Conservation (phyloP, 1,140 invertebrate species). For the Phthorimaea operculella region DNA sequence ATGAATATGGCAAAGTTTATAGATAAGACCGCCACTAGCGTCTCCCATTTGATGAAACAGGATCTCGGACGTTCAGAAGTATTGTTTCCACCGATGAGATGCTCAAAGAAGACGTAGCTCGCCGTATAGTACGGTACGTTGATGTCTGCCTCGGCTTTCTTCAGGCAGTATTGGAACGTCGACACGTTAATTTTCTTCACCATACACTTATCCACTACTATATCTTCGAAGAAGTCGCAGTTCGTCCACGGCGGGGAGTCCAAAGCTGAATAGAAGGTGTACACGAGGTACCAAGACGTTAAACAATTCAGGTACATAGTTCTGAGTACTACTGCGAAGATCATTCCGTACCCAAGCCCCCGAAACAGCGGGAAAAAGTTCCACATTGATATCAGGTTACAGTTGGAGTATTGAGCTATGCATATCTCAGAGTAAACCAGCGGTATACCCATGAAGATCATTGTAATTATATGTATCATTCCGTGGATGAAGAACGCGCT, state of each 20-base stretch:
- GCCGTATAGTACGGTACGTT: constrained; percentile 47
- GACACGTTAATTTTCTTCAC: constrained; percentile 45
- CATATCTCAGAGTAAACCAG: constrained; percentile 58
- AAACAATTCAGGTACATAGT: constrained; percentile 36
- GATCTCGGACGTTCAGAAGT: constrained; percentile 20
- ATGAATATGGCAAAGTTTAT: constrained; percentile 28
- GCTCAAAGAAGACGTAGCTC: constrained; percentile 43
- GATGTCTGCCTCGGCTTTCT: constrained; percentile 40
- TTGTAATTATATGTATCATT: constrained; percentile 26
- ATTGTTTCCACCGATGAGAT: constrained; percentile 43
- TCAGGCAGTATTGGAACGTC: constrained; percentile 47
- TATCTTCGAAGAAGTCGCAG: constrained; percentile 37
- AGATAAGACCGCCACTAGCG: constrained; percentile 22
- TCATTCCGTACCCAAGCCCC: constrained; percentile 37
- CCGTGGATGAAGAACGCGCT: constrained; percentile 40
- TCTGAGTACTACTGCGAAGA: constrained; percentile 40
- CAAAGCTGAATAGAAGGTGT: constrained; percentile 38
- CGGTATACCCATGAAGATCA: constrained; percentile 49
- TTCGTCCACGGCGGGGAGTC: constrained; percentile 49
- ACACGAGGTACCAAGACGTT: constrained; percentile 52
- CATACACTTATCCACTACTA: constrained; percentile 32
- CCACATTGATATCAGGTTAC: constrained; percentile 41
- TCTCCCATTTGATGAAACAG: constrained; percentile 37
- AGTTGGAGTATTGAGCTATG: constrained; percentile 51
- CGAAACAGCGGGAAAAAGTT: constrained; percentile 50